phyloP scores from a whole-genome alignment of 2,888 invertebrate species.

The Apotomis betuletana region DNA sequence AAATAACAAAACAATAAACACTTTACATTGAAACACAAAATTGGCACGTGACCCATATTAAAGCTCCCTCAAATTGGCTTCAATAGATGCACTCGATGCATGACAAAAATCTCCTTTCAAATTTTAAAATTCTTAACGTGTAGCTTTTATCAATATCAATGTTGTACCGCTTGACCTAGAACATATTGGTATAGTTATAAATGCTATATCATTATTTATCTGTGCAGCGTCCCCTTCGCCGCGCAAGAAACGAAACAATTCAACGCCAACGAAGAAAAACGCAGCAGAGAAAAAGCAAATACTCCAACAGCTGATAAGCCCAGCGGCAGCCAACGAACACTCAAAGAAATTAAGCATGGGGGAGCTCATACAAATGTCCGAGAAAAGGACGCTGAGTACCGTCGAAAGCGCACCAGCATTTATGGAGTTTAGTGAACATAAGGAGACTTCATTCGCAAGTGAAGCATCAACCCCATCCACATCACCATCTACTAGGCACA shows the following conservation, averaged over 20 bases:
- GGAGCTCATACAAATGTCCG: slow-evolving; percentile 89
- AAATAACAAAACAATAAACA: slow-evolving; percentile 11
- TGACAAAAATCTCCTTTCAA: slow-evolving; percentile 11
- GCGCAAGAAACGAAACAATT: slow-evolving; percentile 90
- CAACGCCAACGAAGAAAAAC: slow-evolving; percentile 90
- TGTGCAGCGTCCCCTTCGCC: slow-evolving; percentile 89
- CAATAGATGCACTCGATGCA: slow-evolving; percentile 66
- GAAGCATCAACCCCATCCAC: slow-evolving; percentile 80
- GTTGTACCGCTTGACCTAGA: slow-evolving; percentile 65
- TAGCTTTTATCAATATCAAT: slow-evolving; percentile 65
- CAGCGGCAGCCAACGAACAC: slow-evolving; percentile 85
- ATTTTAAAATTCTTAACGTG: slow-evolving; percentile 49
- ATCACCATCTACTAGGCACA: slow-evolving; percentile 82
- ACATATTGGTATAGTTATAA: slow-evolving; percentile 44
- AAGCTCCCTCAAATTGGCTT: slow-evolving; percentile 46
- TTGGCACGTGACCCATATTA: slow-evolving; percentile 49
- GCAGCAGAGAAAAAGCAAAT: slow-evolving; percentile 91
- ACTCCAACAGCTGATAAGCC: slow-evolving; percentile 89
- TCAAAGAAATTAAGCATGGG: slow-evolving; percentile 87
- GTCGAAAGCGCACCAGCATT: slow-evolving; percentile 79
- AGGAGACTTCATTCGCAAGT: slow-evolving; percentile 85
- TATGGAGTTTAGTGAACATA: slow-evolving; percentile 79
- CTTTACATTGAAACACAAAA: slow-evolving; percentile 10
- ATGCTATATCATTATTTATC: slow-evolving; percentile 46
- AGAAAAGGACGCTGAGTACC: slow-evolving; percentile 79